Conservation (phyloP, 2,888 invertebrate species). For the Aspidiotus rigidus region DNA sequence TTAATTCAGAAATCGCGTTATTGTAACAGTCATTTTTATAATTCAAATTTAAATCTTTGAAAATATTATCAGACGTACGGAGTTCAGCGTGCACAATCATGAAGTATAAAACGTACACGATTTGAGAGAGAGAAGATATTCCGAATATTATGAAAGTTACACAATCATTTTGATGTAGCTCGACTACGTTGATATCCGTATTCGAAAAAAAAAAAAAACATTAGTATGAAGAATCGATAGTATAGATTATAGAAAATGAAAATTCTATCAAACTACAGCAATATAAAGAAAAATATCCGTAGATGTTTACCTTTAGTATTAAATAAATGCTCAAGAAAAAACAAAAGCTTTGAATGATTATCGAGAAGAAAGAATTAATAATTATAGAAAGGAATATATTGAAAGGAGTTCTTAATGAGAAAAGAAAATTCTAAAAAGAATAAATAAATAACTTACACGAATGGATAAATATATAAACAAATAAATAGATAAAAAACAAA, state of each 20-base stretch:
- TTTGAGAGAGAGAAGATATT: neutral
- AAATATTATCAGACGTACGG: too few species aligned
- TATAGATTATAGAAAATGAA: neutral
- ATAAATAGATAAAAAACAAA: slow-evolving; percentile 15
- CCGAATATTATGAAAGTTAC: slow-evolving; percentile 16
- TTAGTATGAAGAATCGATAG: neutral
- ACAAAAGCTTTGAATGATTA: slow-evolving; percentile 8
- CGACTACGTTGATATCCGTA: neutral
- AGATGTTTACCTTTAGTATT: neutral
- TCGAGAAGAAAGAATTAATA: neutral
- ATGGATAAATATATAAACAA: slow-evolving; percentile 1
- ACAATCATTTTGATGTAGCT: slow-evolving; percentile 12
- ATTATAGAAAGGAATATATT: neutral
- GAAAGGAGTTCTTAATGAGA: too few species aligned
- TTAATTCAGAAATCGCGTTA: too few species aligned
- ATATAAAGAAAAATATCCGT: too few species aligned
- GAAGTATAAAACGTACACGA: slow-evolving; percentile 11
- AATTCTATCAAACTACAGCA: too few species aligned
- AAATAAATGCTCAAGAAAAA: slow-evolving; percentile 25
- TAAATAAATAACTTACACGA: slow-evolving; percentile 13
- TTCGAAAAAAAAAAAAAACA: neutral
- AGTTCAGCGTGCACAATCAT: too few species aligned
- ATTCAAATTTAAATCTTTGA: too few species aligned
- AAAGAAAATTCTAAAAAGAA: neutral
- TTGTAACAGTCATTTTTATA: too few species aligned